These are phyloP conservation scores for Pogonognathellus flavescens DNA, from an alignment of 1,140 invertebrate species.

Conservation along the genomic window DNA sequence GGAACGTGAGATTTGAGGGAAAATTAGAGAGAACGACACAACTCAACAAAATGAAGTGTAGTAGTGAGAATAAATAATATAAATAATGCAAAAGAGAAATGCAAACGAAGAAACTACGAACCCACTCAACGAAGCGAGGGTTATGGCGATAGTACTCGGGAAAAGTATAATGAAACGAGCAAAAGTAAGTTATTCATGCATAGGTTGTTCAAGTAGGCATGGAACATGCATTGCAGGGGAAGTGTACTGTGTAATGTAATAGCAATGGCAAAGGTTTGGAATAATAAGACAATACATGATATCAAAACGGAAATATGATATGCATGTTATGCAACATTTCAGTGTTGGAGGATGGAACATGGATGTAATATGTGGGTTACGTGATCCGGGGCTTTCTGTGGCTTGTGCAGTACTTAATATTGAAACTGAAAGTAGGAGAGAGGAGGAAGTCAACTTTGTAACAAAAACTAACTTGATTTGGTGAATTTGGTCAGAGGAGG, in stretches of 20 bases:
- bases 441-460: neutral
- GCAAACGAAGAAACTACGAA: neutral
- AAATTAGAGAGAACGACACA: neutral
- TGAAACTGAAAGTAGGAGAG: neutral
- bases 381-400: neutral
- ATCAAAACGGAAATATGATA: slow-evolving; percentile 6
- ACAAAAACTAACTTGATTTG: neutral
- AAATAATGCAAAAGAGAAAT: neutral
- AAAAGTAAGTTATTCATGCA: slow-evolving; percentile 32
- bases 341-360: neutral
- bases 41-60: slow-evolving; percentile 1
- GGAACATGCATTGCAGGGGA: neutral
- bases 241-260: neutral
- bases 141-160: neutral
- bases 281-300: slow-evolving; percentile 28
- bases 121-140: neutral
- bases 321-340: too few species aligned
- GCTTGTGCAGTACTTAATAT: neutral
- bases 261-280: neutral
- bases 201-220: slow-evolving; percentile 16
- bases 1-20: neutral
- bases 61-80: slow-evolving; percentile 27
- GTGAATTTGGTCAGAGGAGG: neutral
- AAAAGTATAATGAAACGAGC: slow-evolving; percentile 1
- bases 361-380: neutral